Evolutionary conservation across 2,888 invertebrate species (phyloP), one percentile per base, ranked within the genome.

Genomic region (Acheta domesticus): DNA sequence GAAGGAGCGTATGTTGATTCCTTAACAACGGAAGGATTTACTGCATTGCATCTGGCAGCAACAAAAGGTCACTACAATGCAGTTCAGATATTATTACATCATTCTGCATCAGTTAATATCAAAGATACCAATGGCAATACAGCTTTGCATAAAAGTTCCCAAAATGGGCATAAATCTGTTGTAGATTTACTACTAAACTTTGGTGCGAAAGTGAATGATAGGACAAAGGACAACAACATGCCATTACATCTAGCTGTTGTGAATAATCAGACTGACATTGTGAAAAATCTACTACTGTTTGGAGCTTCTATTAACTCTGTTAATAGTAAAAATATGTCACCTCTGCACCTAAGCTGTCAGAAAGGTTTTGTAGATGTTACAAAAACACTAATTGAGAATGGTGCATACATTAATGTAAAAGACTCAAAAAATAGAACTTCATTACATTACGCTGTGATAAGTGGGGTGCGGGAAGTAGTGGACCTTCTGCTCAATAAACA

Each of bases 371-470:
- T 50, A 8, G 82, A 81, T 75, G n/a, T 62, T n/a, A 82, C 82
- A 5, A 75, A 75, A n/a, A 14, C 23, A n/a, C 75, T 75, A 5
- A 36, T 80, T 4, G 19, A 74, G 19, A 16, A 77, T 74, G 75
- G 36, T 80, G 21, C 78, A 84, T 74, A 49, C 82, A 83, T 83
- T 75, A n/a, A n/a, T 62, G 79, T 81, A 74, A 50, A 48, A 2
- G 49, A 78, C 77, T 82, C 80, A 20, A 77, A 19, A 78, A 75
- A 23, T 75, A 21, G 14, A n/a, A 75, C 75, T 16, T 11, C 75
- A 21, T 21, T 75, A 82, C n/a, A 75, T 81, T 12, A 78, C 80
- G 48, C 79, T 80, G 49, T 50, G 49, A 16, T 48, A 82, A 21
- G 21, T 82, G 80, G 80, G 76, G 36, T 74, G 78, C 16, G 75